Conservation (phyloP, 30 jellyfish, hydroid and myxozoan genomes). For the Mastigias papua region DNA sequence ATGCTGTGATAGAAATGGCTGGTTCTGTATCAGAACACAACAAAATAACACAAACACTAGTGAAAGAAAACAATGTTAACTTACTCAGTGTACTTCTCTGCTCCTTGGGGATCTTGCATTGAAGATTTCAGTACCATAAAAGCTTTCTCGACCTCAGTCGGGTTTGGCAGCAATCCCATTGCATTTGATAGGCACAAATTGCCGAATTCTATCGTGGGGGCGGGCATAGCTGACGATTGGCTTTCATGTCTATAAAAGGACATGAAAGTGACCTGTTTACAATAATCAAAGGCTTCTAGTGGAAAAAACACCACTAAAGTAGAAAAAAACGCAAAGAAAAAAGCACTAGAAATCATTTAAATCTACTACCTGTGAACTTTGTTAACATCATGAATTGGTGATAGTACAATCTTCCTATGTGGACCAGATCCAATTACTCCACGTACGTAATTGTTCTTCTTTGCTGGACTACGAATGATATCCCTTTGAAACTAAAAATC, state of each 20-base stretch:
- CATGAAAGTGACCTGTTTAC: too few relatives aligned
- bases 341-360: not conserved
- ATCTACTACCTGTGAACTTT: conserved; percentile 52
- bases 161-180: conserved; percentile 79
- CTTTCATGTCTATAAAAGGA: conserved; percentile 74
- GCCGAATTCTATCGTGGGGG: conserved; percentile 91
- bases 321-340: too few relatives aligned
- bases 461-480: conserved; percentile 64
- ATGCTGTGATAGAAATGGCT: too few relatives aligned
- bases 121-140: conserved; percentile 50
- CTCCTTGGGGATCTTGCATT: conserved; percentile 56
- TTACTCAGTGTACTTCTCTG: conserved; percentile 64
- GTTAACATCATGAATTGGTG: conserved; percentile 75
- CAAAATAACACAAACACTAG: not conserved
- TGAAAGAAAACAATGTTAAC: not conserved
- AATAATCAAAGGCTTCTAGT: too few relatives aligned
- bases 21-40: too few relatives aligned
- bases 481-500: conserved; percentile 62
- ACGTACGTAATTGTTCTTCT: conserved; percentile 72
- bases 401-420: conserved; percentile 79
- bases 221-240: conserved; percentile 98
- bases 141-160: conserved; percentile 57
- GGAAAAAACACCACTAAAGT: too few relatives aligned
- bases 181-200: conserved; percentile 92
- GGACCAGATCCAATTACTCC: conserved; percentile 89